Conservation (phyloP, 2,797 vertebrate species). For the Poeciliopsis gracilis region DNA sequence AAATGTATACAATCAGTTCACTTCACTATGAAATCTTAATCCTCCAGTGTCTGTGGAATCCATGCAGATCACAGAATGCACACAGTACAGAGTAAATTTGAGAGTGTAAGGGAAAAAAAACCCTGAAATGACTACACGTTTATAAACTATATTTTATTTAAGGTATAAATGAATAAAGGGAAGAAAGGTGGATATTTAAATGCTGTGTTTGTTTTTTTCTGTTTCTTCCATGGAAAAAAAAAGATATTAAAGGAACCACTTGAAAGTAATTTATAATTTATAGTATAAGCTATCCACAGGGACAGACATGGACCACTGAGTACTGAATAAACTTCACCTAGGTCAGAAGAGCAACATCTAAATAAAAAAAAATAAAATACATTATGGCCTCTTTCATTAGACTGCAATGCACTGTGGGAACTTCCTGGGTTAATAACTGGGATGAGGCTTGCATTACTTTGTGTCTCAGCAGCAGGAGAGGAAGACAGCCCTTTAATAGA, state of each 20-base stretch:
- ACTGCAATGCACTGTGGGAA: constrained; percentile 71
- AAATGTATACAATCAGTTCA: too few relatives aligned
- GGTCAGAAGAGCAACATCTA: constrained; percentile 76
- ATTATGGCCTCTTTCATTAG: constrained; percentile 80
- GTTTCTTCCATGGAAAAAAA: constrained; percentile 4
- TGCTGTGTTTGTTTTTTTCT: neutral
- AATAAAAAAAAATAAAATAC: constrained; percentile 72
- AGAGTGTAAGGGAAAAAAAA: neutral
- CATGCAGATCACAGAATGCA: too few relatives aligned
- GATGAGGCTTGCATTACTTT: constrained; percentile 76
- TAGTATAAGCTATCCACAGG: constrained; percentile 4
- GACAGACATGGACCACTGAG: constrained; percentile 33
- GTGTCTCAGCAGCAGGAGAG: constrained; percentile 77
- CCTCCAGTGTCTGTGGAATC: too few relatives aligned
- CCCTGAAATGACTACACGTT: neutral
- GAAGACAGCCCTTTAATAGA: constrained; percentile 82
- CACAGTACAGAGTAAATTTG: too few relatives aligned
- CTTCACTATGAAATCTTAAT: too few relatives aligned
- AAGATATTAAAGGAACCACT: neutral
- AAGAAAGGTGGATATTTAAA: neutral
- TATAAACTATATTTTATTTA: neutral
- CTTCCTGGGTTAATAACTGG: constrained; percentile 80
- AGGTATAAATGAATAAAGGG: neutral
- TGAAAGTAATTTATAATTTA: neutral
- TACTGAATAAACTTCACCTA: constrained; percentile 29